Percentiles rank a stretch among this genome's conserved stretches.
Conservation (phyloP, 2,113 vertebrate species). For the Willisornis vidua region DNA sequence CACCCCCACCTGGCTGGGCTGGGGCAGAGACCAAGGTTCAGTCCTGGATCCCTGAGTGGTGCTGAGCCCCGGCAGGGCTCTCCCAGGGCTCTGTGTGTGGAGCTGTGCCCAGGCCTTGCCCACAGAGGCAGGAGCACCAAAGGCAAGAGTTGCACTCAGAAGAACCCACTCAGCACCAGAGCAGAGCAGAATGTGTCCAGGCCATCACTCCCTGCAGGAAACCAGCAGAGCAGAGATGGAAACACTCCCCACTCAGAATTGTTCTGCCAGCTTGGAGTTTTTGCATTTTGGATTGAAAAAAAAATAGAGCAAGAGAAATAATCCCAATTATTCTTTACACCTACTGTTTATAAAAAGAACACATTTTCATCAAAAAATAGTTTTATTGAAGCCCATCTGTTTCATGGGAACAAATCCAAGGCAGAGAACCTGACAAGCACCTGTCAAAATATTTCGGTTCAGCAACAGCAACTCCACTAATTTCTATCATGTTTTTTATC, state of each 20-base stretch:
- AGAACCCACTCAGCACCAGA: not conserved
- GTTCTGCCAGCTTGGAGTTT: not conserved
- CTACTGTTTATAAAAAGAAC: conserved; percentile 11
- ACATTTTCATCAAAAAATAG: conserved; percentile 15
- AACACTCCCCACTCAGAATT: not conserved
- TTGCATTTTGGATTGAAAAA: not conserved
- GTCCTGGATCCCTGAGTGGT: fast-evolving
- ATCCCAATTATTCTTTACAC: conserved; percentile 11
- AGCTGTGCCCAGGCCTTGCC: not conserved
- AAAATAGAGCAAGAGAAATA: not conserved
- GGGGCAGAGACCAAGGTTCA: not conserved
- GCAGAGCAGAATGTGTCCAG: not conserved
- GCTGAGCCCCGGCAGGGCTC: not conserved
- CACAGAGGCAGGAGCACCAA: not conserved
- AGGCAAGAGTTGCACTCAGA: not conserved
- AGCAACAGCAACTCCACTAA: conserved; percentile 35
- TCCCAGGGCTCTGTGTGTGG: not conserved
- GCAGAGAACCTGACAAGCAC: conserved; percentile 45
- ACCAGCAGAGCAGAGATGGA: not conserved
- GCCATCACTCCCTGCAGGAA: not conserved
- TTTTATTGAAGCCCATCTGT: conserved; percentile 34
- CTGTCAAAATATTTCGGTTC: conserved; percentile 64
- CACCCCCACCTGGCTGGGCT: fast-evolving
- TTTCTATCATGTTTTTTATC: not conserved
- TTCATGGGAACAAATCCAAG: conserved; percentile 6